phyloP scores from a whole-genome alignment of 2,888 invertebrate species.

The Polyploca ridens region DNA sequence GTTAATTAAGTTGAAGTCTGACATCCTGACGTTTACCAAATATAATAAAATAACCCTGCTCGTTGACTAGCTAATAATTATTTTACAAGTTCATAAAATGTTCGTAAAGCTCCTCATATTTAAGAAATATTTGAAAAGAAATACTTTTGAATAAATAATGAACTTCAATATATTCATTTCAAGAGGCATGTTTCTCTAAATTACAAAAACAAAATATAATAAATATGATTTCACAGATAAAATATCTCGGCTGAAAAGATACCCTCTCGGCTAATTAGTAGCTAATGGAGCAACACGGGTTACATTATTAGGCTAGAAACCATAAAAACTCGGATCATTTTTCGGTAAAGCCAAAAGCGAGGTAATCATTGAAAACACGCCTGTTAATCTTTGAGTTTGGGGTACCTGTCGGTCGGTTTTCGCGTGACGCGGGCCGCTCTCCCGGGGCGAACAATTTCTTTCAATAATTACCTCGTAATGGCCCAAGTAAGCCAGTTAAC shows the following conservation, averaged over 20 bases:
- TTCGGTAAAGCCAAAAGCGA: conserved; percentile 29
- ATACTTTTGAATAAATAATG: not conserved
- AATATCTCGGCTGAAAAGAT: conserved; percentile 41
- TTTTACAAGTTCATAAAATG: too few relatives aligned
- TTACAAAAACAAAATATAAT: conserved; percentile 35
- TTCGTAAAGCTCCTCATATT: not conserved
- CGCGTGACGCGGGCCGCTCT: conserved; percentile 22
- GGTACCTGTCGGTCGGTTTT: conserved; percentile 30
- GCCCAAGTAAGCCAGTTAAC: conserved; percentile 69
- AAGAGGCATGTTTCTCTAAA: conserved; percentile 34
- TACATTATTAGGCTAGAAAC: conserved; percentile 48
- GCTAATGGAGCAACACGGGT: conserved; percentile 57
- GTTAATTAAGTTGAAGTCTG: too few relatives aligned
- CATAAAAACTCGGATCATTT: conserved; percentile 55
- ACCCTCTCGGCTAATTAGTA: conserved; percentile 53
- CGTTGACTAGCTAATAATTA: too few relatives aligned
- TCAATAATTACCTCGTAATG: conserved; percentile 67
- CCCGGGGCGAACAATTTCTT: conserved; percentile 59
- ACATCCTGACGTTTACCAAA: too few relatives aligned
- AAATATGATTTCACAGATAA: conserved; percentile 36
- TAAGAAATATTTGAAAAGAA: not conserved
- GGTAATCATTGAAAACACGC: conserved; percentile 26
- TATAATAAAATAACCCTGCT: too few relatives aligned
- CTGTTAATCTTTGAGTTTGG: conserved; percentile 22
- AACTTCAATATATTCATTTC: conserved; percentile 29